These are phyloP conservation scores for Leptopterna dolabrata DNA, from an alignment of 2,888 invertebrate genomes.

Conservation along the genomic window DNA sequence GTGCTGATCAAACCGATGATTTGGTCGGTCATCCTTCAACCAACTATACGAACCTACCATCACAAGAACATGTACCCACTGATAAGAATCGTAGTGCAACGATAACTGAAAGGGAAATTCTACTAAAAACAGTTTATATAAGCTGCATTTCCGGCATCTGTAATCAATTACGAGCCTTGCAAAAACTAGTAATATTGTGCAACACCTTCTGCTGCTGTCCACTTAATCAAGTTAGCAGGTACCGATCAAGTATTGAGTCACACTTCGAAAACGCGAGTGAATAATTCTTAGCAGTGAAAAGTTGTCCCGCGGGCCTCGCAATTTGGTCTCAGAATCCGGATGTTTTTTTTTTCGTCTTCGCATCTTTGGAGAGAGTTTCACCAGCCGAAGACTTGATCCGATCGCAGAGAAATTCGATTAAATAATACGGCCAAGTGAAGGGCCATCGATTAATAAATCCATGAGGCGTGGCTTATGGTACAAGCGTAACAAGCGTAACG, in stretches of 20 bases:
- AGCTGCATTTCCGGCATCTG: not conserved
- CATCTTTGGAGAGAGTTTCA: not conserved
- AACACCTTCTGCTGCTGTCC: not conserved
- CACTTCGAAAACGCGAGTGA: not conserved
- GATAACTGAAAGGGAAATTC: too few species aligned
- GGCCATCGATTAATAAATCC: not conserved
- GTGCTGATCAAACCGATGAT: too few species aligned
- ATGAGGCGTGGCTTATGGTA: not conserved
- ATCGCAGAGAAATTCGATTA: not conserved
- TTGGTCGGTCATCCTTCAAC: too few species aligned
- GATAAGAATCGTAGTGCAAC: too few species aligned
- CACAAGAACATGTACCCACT: too few species aligned
- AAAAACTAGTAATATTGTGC: not conserved
- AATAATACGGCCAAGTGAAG: not conserved
- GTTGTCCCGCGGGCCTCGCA: not conserved
- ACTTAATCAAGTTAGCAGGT: not conserved
- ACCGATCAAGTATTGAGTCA: not conserved
- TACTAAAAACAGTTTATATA: too few species aligned
- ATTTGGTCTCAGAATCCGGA: not conserved
- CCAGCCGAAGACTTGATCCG: not conserved
- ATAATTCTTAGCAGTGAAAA: not conserved
- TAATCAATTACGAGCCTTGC: not conserved
- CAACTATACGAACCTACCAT: too few species aligned
- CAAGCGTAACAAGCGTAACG: too few species aligned
- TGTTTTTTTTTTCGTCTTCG: not conserved